Evolutionary conservation across 2,797 vertebrate genomes (phyloP), one percentile per base, ranked within the genome.

Genomic region (Leptoclinus maculatus): DNA sequence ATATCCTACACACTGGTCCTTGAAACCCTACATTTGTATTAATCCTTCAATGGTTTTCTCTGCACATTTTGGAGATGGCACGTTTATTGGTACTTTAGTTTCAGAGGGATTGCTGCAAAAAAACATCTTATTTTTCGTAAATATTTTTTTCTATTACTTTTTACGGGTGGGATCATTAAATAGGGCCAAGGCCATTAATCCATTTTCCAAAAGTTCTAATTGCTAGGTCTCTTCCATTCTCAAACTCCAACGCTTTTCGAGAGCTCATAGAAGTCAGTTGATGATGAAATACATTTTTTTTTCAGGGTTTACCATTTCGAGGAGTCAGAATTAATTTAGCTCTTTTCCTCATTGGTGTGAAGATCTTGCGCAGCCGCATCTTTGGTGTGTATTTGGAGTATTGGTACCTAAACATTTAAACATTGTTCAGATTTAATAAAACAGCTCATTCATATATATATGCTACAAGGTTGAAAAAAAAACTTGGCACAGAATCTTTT

Each of bases 381-480:
- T 85, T 86, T 6, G 94, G 94, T 6, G 66, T 58, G 75, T 90
- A 95, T 12, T 93, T 94, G 0, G 92, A 89, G 68, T 95, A 95
- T 11, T 93, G 87, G 67, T 91, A 95, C 83, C 95, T 95, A 47
- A 74, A 34, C 17, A 58, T 29, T 56, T 5, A 43, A 69, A 82
- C 12, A 76, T 19, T 25, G 7, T 51, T 6, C 3, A 47, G 5
- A 57, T 27, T 14, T 13, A 17, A 32, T 4, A 27, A 49, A 64
- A 39, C 16, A 32, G 7, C 7, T 2, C 53, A 39, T 32, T 2
- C 53, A 39, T 32, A 65, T 7, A 38, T 32, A 17, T 2, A 19
- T 3, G 19, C 32, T 5, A 19, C 6, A 4, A 17, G 6, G 11
- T 21, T 25, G 1, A 47, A 56, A 76, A 9, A 67, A 47, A 7